Evolutionary conservation across 2,113 vertebrate genomes (phyloP).

Genomic region (Calidris pugnax): DNA sequence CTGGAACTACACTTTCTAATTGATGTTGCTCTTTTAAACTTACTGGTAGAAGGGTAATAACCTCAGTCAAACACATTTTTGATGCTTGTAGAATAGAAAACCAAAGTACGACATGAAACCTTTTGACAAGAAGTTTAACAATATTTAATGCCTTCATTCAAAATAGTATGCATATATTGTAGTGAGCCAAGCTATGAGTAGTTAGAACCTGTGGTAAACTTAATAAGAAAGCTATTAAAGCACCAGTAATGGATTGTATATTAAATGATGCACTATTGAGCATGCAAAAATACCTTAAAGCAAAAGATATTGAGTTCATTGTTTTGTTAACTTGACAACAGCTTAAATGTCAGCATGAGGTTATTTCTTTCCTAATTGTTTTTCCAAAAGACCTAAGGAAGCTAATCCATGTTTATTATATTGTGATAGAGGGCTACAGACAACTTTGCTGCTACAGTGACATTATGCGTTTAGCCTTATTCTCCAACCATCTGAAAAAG

Average conservation of each 20-base stretch:
- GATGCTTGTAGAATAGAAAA: background rate
- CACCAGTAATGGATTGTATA: background rate
- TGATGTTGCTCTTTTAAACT: background rate
- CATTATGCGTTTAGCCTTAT: background rate
- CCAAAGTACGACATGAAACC: background rate
- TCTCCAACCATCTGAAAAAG: background rate
- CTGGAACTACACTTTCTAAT: background rate
- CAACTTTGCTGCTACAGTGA: background rate
- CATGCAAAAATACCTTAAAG: constrained; percentile 44
- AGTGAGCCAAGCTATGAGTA: background rate
- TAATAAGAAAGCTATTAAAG: background rate
- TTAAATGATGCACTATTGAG: background rate
- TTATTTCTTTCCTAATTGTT: constrained; percentile 16
- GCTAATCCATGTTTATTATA: background rate
- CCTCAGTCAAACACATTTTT: background rate
- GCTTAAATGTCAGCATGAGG: constrained; percentile 50
- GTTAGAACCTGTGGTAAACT: background rate
- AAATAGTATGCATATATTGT: background rate
- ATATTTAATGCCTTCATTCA: constrained; percentile 43
- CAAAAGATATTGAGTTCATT: background rate
- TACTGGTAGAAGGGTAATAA: background rate
- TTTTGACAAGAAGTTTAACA: background rate
- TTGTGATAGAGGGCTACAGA: background rate
- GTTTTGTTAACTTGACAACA: constrained; percentile 6
- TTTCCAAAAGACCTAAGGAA: constrained; percentile 1